phyloP scores from a whole-genome alignment of 1,140 invertebrate genomes.

The Chelonus insularis region DNA sequence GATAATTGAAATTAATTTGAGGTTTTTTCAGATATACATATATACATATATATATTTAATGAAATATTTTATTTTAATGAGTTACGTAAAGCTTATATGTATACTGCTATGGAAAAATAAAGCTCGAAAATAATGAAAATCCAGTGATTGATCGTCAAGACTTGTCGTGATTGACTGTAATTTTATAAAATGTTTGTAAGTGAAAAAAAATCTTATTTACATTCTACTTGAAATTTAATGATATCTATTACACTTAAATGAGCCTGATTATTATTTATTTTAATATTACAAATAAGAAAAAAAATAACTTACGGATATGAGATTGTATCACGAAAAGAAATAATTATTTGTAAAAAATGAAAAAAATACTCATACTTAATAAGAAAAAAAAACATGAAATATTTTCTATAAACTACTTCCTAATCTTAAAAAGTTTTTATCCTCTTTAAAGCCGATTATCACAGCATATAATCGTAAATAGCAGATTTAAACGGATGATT shows the following conservation, averaged over 20 bases:
- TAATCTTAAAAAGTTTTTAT: too few species aligned
- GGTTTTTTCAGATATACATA: background rate
- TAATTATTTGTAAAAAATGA: too few species aligned
- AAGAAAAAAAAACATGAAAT: too few species aligned
- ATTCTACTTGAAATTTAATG: slow-evolving; percentile 59
- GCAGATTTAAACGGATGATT: too few species aligned
- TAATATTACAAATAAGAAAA: background rate
- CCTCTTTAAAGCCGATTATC: too few species aligned
- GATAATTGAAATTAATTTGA: background rate
- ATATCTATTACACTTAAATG: slow-evolving; percentile 44
- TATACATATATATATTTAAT: background rate
- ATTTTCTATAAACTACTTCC: too few species aligned
- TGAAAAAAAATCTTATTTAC: slow-evolving; percentile 57
- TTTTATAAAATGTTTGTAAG: slow-evolving; percentile 62
- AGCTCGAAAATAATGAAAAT: too few species aligned
- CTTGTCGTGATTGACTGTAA: slow-evolving; percentile 58
- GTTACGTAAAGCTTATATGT: too few species aligned
- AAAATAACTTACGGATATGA: background rate
- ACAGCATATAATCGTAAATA: too few species aligned
- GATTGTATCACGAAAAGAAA: too few species aligned
- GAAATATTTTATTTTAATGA: background rate
- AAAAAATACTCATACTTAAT: too few species aligned
- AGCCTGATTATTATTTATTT: background rate
- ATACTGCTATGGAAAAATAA: too few species aligned
- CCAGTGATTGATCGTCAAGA: slow-evolving; percentile 24